phyloP scores from a whole-genome alignment of 2,797 vertebrate genomes.

The Phoeniculus purpureus region DNA sequence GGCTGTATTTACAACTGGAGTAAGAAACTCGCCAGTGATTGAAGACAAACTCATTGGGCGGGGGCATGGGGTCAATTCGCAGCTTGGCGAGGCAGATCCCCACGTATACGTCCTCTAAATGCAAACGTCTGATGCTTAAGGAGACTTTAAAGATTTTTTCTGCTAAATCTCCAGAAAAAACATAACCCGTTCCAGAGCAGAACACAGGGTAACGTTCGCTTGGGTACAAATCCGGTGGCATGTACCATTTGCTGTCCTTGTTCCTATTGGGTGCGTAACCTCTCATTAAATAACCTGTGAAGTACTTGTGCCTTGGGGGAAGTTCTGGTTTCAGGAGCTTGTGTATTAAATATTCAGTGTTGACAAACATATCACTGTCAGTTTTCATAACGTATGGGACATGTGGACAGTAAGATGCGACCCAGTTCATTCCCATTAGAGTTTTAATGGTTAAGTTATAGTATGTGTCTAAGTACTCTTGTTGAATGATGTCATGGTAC shows the following conservation, averaged over 20 bases:
- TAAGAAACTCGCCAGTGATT: conserved; percentile 98
- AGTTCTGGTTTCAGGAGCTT: conserved; percentile 90
- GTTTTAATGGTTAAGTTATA: conserved; percentile 97
- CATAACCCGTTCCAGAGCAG: conserved; percentile 97
- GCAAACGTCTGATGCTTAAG: conserved; percentile 85
- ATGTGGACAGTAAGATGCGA: conserved; percentile 86
- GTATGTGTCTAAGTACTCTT: conserved; percentile 93
- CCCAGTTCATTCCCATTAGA: conserved; percentile 98
- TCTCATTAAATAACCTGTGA: conserved; percentile 94
- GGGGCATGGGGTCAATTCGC: conserved; percentile 88
- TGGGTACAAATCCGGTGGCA: conserved; percentile 91
- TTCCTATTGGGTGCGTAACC: conserved; percentile 91
- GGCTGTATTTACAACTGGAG: conserved; percentile 97
- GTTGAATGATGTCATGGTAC: conserved; percentile 92
- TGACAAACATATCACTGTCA: conserved; percentile 98
- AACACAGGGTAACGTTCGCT: conserved; percentile 93
- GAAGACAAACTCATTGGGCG: conserved; percentile 93
- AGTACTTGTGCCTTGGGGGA: conserved; percentile 86
- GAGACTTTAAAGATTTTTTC: conserved; percentile 89
- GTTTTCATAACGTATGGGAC: conserved; percentile 96
- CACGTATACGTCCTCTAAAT: conserved; percentile 96
- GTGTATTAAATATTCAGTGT: conserved; percentile 93
- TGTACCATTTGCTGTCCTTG: conserved; percentile 97
- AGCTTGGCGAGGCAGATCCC: conserved; percentile 93
- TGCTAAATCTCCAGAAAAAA: conserved; percentile 94